A percentile compares a stretch with the other conserved stretches of the same genome.
phyloP scores from a whole-genome alignment of 2,888 invertebrate species.

The Smittia aterrima region DNA sequence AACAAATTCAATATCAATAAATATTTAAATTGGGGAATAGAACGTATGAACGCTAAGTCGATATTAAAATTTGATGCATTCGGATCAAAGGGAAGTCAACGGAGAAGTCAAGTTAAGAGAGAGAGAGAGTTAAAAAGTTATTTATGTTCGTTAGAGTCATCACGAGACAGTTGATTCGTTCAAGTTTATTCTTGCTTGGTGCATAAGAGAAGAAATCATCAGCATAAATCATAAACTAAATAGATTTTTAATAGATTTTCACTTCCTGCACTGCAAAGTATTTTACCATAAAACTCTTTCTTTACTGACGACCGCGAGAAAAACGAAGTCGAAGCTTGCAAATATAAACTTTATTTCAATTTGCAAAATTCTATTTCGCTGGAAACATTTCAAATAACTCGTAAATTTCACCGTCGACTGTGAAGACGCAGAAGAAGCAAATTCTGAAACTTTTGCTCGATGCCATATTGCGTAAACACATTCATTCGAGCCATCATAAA shows the following conservation, averaged over 20 bases:
- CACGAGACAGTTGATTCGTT: background rate
- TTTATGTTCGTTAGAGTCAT: background rate
- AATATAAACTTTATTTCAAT: conserved; percentile 15
- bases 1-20: background rate
- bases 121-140: conserved; percentile 2
- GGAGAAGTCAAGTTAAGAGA: background rate
- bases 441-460: conserved; percentile 2
- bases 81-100: background rate
- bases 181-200: background rate
- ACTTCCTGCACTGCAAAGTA: background rate
- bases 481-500: conserved; percentile 15
- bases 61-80: background rate
- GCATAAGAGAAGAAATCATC: background rate
- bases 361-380: background rate
- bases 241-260: conserved; percentile 26
- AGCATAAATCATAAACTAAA: conserved; percentile 31
- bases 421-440: background rate
- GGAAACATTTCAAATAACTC: conserved; percentile 28
- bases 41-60: background rate
- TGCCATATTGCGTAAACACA: conserved; percentile 23
- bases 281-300: background rate
- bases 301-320: background rate
- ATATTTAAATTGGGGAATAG: too few species aligned
- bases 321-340: background rate
- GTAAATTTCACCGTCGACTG: conserved; percentile 25